Evolutionary conservation across 2,888 invertebrate species (phyloP), one percentile per base, ranked within the genome.

Genomic region (Sphinx pinastri): DNA sequence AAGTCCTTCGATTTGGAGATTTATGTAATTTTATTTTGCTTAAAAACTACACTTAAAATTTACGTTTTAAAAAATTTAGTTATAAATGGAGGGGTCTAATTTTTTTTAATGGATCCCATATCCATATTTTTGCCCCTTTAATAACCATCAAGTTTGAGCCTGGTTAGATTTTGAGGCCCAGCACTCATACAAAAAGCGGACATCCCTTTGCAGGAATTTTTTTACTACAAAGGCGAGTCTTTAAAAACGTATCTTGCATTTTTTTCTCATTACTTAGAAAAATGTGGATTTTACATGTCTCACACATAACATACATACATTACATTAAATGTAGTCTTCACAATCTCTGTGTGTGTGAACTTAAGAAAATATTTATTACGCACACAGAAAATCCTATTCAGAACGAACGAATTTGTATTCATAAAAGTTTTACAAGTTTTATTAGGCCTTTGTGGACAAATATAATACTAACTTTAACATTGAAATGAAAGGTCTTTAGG

Each of bases 381-480:
- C 19, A 55, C 19, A 55, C 13, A 55, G 19, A 8, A 54, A 19
- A 19, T 55, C 19, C 19, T 55, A 19, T 55, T 55, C 55, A 55
- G 11, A 55, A 19, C 55, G 19, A 55, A 55, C 55, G 55, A 55
- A 55, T 55, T 55, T 12, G 19, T 55, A 55, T 55, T 55, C 55
- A 55, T 11, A 55, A 19, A 19, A 55, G 19, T 16, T 55, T 55
- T 55, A 4, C 55, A 55, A 55, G 19, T 55, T 55, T 55, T 55
- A 55, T 55, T 55, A 55, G 55, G 55, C 55, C 55, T 55, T 19
- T 55, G 55, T 55, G 55, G 55, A 55, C 19, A 55, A 55, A 55
- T 55, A 19, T 55, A 19, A 55, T 55, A 55, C 19, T 19, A 55
- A 55, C 55, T 55, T 55, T 19, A 19, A 19, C 19, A 55, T 19